Conservation (phyloP, 2,797 vertebrate genomes). For the Salmo trutta region DNA sequence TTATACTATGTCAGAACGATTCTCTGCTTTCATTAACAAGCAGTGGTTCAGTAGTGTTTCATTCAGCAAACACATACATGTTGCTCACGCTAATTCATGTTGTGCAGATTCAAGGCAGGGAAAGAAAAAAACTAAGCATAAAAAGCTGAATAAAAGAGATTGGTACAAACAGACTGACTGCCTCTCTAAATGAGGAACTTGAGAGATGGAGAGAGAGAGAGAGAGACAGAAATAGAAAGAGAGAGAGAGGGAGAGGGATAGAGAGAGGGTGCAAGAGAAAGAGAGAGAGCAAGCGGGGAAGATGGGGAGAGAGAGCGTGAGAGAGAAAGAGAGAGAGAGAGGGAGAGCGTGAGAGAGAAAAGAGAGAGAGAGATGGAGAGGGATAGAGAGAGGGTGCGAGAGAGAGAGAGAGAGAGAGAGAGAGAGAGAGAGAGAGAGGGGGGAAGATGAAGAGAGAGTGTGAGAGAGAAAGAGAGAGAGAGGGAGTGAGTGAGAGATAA, state of each 20-base stretch:
- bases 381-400: too few species aligned
- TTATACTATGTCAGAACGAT: background rate
- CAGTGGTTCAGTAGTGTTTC: background rate
- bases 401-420: background rate
- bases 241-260: background rate
- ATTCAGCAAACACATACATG: background rate
- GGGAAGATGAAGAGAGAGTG: too few species aligned
- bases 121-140: background rate
- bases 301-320: too few species aligned
- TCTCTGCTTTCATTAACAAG: background rate
- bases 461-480: background rate
- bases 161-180: too few species aligned
- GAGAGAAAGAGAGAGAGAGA: too few species aligned
- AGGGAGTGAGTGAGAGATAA: background rate
- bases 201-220: background rate
- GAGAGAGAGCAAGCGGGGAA: too few species aligned
- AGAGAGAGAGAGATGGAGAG: background rate
- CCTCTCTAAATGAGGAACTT: too few species aligned
- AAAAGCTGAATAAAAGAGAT: too few species aligned
- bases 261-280: too few species aligned
- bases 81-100: background rate
- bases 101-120: too few species aligned
- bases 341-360: too few species aligned
- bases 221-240: background rate
- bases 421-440: too few species aligned